These are phyloP conservation scores for Euura lappo DNA, from an alignment of 1,140 invertebrate species.

Conservation along the genomic window DNA sequence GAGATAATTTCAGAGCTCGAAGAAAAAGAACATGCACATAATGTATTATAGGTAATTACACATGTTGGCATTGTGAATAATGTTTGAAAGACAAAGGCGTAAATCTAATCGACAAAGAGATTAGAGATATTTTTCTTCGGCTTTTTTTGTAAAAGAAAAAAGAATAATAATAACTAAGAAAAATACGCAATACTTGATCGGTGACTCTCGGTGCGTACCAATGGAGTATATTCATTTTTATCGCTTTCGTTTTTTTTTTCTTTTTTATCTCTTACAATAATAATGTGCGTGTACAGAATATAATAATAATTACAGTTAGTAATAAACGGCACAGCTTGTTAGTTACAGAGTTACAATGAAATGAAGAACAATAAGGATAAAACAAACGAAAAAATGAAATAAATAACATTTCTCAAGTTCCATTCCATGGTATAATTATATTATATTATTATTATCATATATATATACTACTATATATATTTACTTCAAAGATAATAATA, in stretches of 20 bases:
- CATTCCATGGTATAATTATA: constrained; percentile 10
- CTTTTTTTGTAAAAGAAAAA: background rate
- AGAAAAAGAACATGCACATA: too few species aligned
- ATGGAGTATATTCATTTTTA: background rate
- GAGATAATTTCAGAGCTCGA: too few species aligned
- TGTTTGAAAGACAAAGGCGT: background rate
- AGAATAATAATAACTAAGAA: background rate
- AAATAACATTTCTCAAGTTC: background rate
- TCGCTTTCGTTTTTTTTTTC: too few species aligned
- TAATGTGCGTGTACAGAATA: too few species aligned
- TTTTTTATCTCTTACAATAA: too few species aligned
- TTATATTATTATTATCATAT: too few species aligned
- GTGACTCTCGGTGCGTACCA: background rate
- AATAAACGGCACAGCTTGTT: background rate
- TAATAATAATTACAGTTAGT: background rate
- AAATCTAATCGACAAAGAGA: background rate
- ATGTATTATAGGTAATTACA: too few species aligned
- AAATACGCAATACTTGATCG: background rate
- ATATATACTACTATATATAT: too few species aligned
- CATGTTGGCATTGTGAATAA: background rate
- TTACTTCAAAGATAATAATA: constrained; percentile 8
- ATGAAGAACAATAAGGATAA: too few species aligned
- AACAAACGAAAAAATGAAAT: background rate
- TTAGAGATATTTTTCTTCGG: too few species aligned
- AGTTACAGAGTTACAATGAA: too few species aligned